Evolutionary conservation across 2,888 invertebrate species (phyloP).

Genomic region (Rhogogaster chlorosoma): DNA sequence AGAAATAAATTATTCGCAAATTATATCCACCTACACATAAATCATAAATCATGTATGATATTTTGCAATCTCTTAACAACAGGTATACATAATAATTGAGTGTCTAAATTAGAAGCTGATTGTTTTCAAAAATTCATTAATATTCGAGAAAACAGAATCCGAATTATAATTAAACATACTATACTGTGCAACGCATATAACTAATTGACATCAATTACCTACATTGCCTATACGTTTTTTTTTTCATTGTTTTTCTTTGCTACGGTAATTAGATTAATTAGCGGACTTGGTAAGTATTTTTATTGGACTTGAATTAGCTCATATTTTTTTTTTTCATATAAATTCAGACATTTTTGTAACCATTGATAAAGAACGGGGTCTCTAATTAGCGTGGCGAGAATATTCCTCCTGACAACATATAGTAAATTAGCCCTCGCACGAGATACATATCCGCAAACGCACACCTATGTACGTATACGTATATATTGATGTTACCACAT

Average conservation of each 20-base stretch:
- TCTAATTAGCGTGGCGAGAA: slow-evolving; percentile 21
- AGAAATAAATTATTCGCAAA: no score
- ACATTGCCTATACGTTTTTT: neutral
- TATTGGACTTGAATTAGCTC: slow-evolving; percentile 2
- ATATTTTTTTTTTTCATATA: neutral
- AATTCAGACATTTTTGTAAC: neutral
- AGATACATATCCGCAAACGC: neutral
- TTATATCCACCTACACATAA: no score
- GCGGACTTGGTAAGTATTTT: neutral
- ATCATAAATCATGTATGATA: no score
- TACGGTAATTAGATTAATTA: slow-evolving; percentile 2
- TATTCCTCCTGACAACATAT: neutral
- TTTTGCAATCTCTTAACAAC: no score
- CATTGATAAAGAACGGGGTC: neutral
- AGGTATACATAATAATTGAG: no score
- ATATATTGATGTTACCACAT: neutral
- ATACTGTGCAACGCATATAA: neutral
- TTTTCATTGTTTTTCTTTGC: neutral
- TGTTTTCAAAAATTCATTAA: neutral
- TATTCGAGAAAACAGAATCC: neutral
- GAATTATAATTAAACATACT: neutral
- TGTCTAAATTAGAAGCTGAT: neutral
- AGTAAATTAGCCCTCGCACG: neutral
- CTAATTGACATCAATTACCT: slow-evolving; percentile 1
- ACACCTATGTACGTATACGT: neutral